These are phyloP conservation scores for Microtus montanus DNA, from an alignment of 2,113 vertebrate genomes.

Conservation along the genomic window DNA sequence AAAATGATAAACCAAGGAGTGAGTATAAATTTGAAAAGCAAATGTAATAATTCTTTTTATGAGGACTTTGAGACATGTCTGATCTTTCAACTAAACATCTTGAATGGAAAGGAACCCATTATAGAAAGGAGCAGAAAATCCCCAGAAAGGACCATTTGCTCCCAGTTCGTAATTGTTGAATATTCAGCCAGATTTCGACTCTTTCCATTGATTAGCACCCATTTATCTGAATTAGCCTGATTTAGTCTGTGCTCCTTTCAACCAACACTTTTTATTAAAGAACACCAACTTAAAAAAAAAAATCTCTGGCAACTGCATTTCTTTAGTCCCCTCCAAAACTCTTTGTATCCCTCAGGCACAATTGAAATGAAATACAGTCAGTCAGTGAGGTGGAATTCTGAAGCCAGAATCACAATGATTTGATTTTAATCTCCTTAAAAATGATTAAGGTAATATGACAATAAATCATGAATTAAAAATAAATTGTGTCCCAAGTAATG, in stretches of 20 bases:
- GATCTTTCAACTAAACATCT: background rate
- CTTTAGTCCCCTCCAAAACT: background rate
- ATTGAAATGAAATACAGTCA: background rate
- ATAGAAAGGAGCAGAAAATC: background rate
- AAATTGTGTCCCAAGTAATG: conserved; percentile 17
- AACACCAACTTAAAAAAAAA: background rate
- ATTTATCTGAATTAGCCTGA: conserved; percentile 17
- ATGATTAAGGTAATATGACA: conserved; percentile 19
- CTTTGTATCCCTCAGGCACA: background rate
- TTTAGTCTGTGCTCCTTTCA: background rate
- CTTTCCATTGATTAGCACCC: background rate
- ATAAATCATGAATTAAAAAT: conserved; percentile 27
- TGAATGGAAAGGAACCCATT: background rate
- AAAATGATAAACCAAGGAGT: background rate
- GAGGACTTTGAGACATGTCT: background rate
- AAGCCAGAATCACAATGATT: conserved; percentile 3
- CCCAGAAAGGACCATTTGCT: background rate
- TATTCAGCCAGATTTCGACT: background rate
- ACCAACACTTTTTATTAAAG: conserved; percentile 4
- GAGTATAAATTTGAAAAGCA: background rate
- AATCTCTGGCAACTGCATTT: background rate
- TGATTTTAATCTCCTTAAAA: conserved; percentile 42
- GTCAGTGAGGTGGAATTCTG: background rate
- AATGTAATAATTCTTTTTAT: background rate
- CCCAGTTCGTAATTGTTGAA: background rate